Percentiles rank a stretch among this genome's conserved stretches.
phyloP scores from a whole-genome alignment of 2,113 vertebrate species.

The Alethe castanea region DNA sequence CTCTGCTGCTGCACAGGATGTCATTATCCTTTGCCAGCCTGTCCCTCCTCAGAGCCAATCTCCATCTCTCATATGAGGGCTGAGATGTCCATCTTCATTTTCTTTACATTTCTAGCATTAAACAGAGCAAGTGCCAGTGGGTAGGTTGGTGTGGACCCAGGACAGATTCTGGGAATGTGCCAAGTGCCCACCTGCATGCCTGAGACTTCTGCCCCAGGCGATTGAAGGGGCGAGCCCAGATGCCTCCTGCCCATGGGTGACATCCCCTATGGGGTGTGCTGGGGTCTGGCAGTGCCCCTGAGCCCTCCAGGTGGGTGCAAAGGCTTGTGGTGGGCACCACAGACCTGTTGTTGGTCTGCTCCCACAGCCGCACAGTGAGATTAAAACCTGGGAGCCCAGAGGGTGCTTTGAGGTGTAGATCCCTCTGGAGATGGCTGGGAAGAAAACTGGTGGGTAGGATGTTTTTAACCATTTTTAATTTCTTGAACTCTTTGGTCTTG shows the following conservation, averaged over 20 bases:
- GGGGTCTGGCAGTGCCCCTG: neutral
- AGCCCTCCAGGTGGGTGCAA: neutral
- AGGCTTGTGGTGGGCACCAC: neutral
- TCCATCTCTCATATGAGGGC: neutral
- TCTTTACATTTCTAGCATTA: neutral
- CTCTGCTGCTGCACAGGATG: neutral
- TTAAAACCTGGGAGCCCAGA: neutral
- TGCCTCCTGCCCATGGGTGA: neutral
- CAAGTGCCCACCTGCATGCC: fast-evolving
- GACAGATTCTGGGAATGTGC: neutral
- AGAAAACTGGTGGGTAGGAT: neutral
- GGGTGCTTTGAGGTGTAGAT: neutral
- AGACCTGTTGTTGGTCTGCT: neutral
- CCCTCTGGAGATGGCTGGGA: neutral
- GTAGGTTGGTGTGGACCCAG: neutral
- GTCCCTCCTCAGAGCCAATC: neutral
- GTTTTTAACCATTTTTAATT: neutral
- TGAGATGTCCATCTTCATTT: neutral
- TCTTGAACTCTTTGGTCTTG: neutral
- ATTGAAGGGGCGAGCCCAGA: neutral
- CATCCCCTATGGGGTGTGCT: neutral
- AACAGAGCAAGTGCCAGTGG: neutral
- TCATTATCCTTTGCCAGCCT: fast-evolving
- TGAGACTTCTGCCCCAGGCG: neutral
- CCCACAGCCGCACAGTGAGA: neutral